A percentile compares a stretch with the other conserved stretches of the same genome.
Evolutionary conservation across 92 coral and sea anemone species (phyloP).

Genomic region (Heliopora coerulea): DNA sequence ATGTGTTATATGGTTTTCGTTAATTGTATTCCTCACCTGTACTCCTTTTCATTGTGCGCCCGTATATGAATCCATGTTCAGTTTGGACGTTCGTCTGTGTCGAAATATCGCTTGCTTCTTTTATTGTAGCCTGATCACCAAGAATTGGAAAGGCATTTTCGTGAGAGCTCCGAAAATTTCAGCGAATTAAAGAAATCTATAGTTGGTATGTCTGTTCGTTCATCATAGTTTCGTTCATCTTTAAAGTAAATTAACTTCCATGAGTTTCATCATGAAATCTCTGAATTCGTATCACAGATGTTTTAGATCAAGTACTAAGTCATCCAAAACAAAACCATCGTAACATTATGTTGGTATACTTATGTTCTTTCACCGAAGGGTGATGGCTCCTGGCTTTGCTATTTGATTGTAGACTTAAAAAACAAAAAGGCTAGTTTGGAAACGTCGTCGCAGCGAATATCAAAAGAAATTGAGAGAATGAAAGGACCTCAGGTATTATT

Average conservation of each 20-base stretch:
- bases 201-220: conserved; percentile 93
- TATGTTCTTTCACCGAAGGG: background rate
- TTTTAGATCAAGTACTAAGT: too few relatives aligned
- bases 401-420: conserved; percentile 61
- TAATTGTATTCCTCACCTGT: background rate
- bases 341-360: too few relatives aligned
- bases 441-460: conserved; percentile 75
- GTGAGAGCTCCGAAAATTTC: conserved; percentile 71
- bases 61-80: background rate
- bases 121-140: conserved; percentile 72
- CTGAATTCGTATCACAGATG: too few relatives aligned
- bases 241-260: too few relatives aligned
- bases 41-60: background rate
- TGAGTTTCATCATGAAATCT: too few relatives aligned
- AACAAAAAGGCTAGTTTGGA: conserved; percentile 89
- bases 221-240: too few relatives aligned
- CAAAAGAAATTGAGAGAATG: conserved; percentile 81
- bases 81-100: background rate
- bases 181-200: conserved; percentile 73
- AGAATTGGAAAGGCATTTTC: conserved; percentile 76
- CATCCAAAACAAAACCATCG: too few relatives aligned
- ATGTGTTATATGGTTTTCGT: too few relatives aligned
- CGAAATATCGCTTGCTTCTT: background rate
- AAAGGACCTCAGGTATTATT: conserved; percentile 84
- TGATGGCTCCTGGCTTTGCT: background rate